Percentiles rank a stretch among this genome's conserved stretches.
phyloP scores from a whole-genome alignment of 2,113 vertebrate species.

The Pitta sordida region DNA sequence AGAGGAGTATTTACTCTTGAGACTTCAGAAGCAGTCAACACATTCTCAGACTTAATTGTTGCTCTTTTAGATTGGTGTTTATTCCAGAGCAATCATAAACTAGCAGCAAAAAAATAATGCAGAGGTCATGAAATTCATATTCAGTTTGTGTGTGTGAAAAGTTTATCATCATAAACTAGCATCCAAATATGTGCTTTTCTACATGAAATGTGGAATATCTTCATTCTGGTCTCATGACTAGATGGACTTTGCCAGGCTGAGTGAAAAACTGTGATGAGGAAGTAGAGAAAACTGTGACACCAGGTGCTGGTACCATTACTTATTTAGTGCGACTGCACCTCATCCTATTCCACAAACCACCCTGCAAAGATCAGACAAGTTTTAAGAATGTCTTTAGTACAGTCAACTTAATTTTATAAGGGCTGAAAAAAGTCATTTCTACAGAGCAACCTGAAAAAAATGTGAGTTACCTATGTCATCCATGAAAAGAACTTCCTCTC shows the following conservation, averaged over 20 bases:
- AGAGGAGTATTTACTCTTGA: neutral
- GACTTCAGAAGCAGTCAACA: neutral
- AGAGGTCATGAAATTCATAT: neutral
- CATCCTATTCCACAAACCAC: neutral
- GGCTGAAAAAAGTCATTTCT: neutral
- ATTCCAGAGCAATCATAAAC: neutral
- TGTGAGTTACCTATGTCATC: fast-evolving
- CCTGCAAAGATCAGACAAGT: neutral
- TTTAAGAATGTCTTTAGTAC: neutral
- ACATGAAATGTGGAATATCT: neutral
- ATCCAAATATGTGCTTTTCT: neutral
- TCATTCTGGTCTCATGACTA: neutral
- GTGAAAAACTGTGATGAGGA: neutral
- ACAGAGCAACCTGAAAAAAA: neutral
- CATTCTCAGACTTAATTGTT: neutral
- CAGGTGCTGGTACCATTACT: neutral
- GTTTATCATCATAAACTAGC: neutral
- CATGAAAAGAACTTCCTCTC: neutral
- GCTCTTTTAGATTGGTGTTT: neutral
- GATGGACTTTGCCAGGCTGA: neutral
- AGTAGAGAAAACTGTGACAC: neutral
- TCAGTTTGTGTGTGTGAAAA: neutral
- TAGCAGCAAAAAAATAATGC: neutral
- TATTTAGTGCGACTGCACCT: neutral
- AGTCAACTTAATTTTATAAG: neutral